Evolutionary conservation across 2,113 vertebrate genomes (phyloP), one percentile per base, ranked within the genome.

Genomic region (Camelus dromedarius): DNA sequence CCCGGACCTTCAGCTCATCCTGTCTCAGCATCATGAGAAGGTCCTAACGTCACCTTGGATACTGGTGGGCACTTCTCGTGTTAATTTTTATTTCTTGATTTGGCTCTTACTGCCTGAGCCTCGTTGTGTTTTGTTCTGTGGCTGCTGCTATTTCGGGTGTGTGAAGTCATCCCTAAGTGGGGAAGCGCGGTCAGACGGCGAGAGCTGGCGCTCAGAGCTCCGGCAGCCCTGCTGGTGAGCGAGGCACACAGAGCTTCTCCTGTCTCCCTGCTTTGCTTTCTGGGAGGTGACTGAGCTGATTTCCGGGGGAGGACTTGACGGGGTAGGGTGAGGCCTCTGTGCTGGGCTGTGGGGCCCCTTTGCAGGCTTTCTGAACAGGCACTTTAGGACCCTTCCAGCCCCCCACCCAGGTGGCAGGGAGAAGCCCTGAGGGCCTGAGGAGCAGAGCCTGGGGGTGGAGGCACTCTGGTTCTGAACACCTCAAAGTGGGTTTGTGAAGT

Each of bases 121-220:
- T 84, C 1, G 0, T 60, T 20, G 91, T 70, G 69, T 66, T 94
- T 93, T 70, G 38, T 79, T 91, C 85, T 89, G 22, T 82, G 8
- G 85, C 72, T 80, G 28, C 35, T 79, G 93, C 89, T 97, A 95
- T 97, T 95, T 96, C 83, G 91, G 86, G 93, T 89, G 30, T 80
- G 85, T 93, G 97, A 97, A 97, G 86, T 97, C 94, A 95, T 94
- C 80, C 94, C 83, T 75, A 91, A 96, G 89, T 83, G 89, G 91
- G 95, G 93, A 97, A 93, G 91, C 94, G 93, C 93, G 85, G 95
- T 91, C 89, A 96, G 96, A 86, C 69, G 81, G 90, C 10, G 22
- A 30, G 64, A 95, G 82, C 28, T 72, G 28, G 26, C 70, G 64
- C 42, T 46, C 64, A 89, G 89, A 75, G 86, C 62, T 32, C 54